Evolutionary conservation across 2,888 invertebrate genomes (phyloP).

Genomic region (Lycia hirtaria): DNA sequence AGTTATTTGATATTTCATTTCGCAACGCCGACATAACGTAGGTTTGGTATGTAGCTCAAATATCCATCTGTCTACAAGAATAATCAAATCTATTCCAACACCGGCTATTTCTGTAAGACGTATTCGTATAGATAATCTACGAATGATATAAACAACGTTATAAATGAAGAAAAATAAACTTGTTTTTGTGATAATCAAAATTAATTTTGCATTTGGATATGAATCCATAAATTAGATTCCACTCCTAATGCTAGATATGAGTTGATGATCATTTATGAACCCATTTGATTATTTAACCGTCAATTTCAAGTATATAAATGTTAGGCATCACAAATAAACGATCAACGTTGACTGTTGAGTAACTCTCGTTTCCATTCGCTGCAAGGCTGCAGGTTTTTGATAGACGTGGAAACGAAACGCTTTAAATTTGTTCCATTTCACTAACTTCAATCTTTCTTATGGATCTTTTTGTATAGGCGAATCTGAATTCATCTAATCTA

Average conservation of each 20-base stretch:
- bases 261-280: too few species aligned
- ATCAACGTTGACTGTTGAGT: background rate
- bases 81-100: conserved; percentile 22
- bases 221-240: background rate
- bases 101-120: conserved; percentile 17
- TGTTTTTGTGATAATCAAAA: background rate
- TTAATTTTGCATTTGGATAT: background rate
- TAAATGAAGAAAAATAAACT: conserved; percentile 17
- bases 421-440: conserved; percentile 25
- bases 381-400: conserved; percentile 16
- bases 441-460: conserved; percentile 23
- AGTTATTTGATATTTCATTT: conserved; percentile 10
- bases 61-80: conserved; percentile 14
- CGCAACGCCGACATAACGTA: background rate
- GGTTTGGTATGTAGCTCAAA: conserved; percentile 1
- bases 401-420: conserved; percentile 27
- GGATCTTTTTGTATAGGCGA: conserved; percentile 4
- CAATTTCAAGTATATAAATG: too few species aligned
- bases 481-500: conserved; percentile 6
- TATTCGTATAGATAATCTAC: conserved; percentile 3
- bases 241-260: too few species aligned
- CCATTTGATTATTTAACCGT: too few species aligned
- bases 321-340: too few species aligned
- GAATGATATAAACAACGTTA: conserved; percentile 9
- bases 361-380: background rate